A percentile compares a stretch with the other conserved stretches of the same genome.
phyloP scores from a whole-genome alignment of 2,113 vertebrate species.

The Egretta garzetta region DNA sequence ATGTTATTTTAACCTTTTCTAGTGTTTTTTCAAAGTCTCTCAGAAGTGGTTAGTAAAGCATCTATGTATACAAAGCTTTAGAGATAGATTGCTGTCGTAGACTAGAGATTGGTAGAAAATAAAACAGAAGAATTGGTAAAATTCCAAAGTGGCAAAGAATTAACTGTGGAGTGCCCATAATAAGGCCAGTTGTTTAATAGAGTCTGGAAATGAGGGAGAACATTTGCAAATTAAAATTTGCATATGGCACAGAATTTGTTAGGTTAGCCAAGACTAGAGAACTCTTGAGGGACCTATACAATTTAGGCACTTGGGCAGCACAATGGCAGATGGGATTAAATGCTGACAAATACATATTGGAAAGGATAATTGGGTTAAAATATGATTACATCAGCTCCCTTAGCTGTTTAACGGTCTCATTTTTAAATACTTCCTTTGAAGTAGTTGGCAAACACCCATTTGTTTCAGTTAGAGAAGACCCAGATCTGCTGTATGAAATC shows the following conservation, averaged over 20 bases:
- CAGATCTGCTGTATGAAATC: conserved; percentile 34
- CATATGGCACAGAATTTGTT: conserved; percentile 48
- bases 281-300: conserved; percentile 35
- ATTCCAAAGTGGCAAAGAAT: conserved; percentile 1
- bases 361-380: conserved; percentile 69
- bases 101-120: background rate
- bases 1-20: background rate
- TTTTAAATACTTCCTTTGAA: conserved; percentile 38
- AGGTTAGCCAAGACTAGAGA: conserved; percentile 37
- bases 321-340: conserved; percentile 65
- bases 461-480: conserved; percentile 37
- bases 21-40: background rate
- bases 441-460: conserved; percentile 44
- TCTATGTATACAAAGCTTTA: background rate
- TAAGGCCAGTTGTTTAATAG: conserved; percentile 37
- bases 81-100: background rate
- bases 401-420: conserved; percentile 28
- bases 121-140: background rate
- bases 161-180: background rate
- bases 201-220: conserved; percentile 42
- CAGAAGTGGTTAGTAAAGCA: background rate
- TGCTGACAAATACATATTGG: conserved; percentile 62
- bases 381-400: conserved; percentile 62
- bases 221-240: conserved; percentile 50
- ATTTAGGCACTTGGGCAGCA: conserved; percentile 55